Evolutionary conservation across 2,113 vertebrate genomes (phyloP), one percentile per base, ranked within the genome.

Genomic region (Nyctibius bracteatus): DNA sequence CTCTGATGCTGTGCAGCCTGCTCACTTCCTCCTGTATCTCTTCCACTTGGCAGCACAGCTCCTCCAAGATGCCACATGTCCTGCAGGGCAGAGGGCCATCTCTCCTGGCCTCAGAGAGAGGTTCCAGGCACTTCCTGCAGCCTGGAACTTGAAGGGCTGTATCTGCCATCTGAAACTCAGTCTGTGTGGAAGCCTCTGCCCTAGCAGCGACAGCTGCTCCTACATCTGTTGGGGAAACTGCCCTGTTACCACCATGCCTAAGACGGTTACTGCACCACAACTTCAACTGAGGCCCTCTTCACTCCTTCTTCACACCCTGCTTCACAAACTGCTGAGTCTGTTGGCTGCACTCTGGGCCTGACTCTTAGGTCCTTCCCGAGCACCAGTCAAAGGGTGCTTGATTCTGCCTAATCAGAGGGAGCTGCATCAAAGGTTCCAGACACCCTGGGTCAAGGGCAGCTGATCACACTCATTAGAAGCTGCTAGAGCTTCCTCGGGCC

Each of bases 1-100:
- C 43, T n/a, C n/a, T 72, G 61, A 18, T 63, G n/a, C 8, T 65
- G 19, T 5, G 10, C 37, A 49, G 5, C 8, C 46, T 67, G 6
- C 13, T 68, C 1, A 0, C 28, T 46, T 79, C 51, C 30, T 63
- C 13, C 23, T 0, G 0, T 46, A 13, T 21, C 22, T 83, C 31
- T 33, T 82, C 28, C 31, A 10, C 39, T 51, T 65, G 35, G 18
- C 35, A 80, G 61, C 35, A 83, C 15, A 49, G 30, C 16, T 70
- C 28, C 44, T 75, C 33, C 61, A 74, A 31, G 61, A 46, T 1
- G 1, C 3, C 0, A 3, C 9, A 47, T 12, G 24, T 55, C 22
- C 61, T 51, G 12, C 24, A 57, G 8, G 22, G 30, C 66, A 6
- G 1, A 63, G n/a, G 23, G 5, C 9, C 23, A 16, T 72, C 2